phyloP scores from a whole-genome alignment of 2,888 invertebrate genomes.

The Portevinia maculata region DNA sequence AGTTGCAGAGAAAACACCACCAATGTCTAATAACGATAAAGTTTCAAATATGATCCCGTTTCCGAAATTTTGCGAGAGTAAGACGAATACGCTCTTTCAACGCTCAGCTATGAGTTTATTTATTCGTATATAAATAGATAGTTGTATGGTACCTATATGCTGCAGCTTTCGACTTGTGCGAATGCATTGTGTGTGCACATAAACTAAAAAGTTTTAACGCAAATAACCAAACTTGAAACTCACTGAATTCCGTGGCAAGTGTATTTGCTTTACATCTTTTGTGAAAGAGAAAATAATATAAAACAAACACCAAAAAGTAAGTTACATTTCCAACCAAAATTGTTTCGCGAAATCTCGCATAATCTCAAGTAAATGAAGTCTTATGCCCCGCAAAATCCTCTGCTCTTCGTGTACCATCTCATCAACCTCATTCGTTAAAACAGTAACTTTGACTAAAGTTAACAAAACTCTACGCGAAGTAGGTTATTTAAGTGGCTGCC shows the following conservation, averaged over 20 bases:
- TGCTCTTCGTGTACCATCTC: constrained; percentile 6
- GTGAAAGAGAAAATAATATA: not conserved
- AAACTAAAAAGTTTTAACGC: constrained; percentile 18
- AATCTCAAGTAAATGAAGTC: constrained; percentile 4
- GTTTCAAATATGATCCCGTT: no score
- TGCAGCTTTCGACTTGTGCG: no score
- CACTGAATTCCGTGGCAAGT: not conserved
- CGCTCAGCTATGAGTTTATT: no score
- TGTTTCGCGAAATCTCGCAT: constrained; percentile 35
- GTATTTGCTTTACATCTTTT: not conserved
- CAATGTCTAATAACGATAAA: no score
- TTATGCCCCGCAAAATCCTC: not conserved
- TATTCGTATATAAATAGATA: no score
- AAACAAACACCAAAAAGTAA: constrained; percentile 22
- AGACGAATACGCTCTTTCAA: no score
- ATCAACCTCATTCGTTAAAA: constrained; percentile 56
- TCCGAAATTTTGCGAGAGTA: no score
- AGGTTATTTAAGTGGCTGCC: constrained; percentile 52
- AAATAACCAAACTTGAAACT: constrained; percentile 28
- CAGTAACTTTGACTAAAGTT: constrained; percentile 61
- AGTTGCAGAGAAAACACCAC: no score
- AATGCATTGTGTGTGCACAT: no score
- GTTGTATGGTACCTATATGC: no score
- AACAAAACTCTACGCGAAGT: constrained; percentile 56
- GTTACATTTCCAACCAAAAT: constrained; percentile 21